Conservation (phyloP, 2,113 vertebrate species). For the Vicugna pacos region DNA sequence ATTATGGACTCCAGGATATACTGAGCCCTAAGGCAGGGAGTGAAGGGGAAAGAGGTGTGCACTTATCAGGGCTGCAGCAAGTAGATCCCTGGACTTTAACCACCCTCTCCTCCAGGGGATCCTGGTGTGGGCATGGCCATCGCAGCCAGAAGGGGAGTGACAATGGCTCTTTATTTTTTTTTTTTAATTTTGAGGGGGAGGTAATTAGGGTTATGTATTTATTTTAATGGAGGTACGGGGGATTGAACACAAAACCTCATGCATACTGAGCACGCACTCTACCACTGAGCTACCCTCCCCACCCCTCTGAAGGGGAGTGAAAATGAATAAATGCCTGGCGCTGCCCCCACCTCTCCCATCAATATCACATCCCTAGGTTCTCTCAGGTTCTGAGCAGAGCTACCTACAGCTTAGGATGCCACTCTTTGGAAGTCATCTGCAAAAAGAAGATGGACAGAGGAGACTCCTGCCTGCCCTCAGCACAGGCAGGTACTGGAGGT, state of each 20-base stretch:
- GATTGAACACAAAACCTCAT: no score
- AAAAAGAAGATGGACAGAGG: neutral
- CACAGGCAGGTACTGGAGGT: neutral
- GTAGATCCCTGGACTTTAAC: neutral
- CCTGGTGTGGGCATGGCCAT: neutral
- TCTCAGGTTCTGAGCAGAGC: neutral
- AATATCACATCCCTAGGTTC: neutral
- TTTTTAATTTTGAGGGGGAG: no score
- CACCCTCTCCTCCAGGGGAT: neutral
- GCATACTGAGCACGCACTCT: no score
- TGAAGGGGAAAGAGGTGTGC: neutral
- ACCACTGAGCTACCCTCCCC: no score
- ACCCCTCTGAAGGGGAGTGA: no score
- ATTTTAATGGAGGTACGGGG: no score
- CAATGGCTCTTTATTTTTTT: no score
- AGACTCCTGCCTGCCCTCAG: neutral
- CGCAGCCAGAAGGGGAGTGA: neutral
- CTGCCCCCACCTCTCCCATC: neutral
- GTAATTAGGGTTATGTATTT: no score
- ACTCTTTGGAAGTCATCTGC: neutral
- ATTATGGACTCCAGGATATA: neutral
- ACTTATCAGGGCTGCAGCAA: neutral
- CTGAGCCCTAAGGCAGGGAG: neutral
- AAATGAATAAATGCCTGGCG: neutral
- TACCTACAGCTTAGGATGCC: neutral